These are phyloP conservation scores for Hipparchia semele DNA, from an alignment of 2,888 invertebrate species.

Conservation along the genomic window DNA sequence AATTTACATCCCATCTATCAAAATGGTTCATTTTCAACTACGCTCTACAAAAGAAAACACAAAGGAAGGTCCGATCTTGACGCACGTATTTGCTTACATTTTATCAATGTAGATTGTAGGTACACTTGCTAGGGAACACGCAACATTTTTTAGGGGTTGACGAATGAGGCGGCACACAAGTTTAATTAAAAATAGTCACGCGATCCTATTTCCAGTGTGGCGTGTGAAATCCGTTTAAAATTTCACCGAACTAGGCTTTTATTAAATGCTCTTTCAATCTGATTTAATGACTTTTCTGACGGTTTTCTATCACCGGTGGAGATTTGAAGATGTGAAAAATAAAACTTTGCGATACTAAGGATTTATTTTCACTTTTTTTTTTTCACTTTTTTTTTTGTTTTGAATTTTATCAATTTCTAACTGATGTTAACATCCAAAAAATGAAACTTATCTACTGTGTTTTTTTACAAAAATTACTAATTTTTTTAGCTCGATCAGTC, in stretches of 20 bases:
- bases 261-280: conserved; percentile 30
- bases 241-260: conserved; percentile 35
- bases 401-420: too few species aligned
- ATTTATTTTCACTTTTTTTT: too few species aligned
- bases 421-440: too few species aligned
- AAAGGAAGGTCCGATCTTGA: conserved; percentile 30
- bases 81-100: conserved; percentile 34
- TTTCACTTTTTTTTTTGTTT: too few species aligned
- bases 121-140: conserved; percentile 38
- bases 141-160: conserved; percentile 42
- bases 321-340: not conserved
- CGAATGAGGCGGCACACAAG: conserved; percentile 44
- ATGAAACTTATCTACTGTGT: too few species aligned
- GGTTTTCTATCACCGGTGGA: not conserved
- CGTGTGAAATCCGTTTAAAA: conserved; percentile 38
- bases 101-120: conserved; percentile 39
- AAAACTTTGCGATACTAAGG: too few species aligned
- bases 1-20: not conserved
- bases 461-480: too few species aligned
- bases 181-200: conserved; percentile 57
- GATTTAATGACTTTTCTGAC: conserved; percentile 18
- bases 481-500: too few species aligned
- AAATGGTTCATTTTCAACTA: not conserved
- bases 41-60: conserved; percentile 27
- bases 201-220: conserved; percentile 43